Conservation (phyloP, 2,113 vertebrate genomes). For the Trichechus manatus region DNA sequence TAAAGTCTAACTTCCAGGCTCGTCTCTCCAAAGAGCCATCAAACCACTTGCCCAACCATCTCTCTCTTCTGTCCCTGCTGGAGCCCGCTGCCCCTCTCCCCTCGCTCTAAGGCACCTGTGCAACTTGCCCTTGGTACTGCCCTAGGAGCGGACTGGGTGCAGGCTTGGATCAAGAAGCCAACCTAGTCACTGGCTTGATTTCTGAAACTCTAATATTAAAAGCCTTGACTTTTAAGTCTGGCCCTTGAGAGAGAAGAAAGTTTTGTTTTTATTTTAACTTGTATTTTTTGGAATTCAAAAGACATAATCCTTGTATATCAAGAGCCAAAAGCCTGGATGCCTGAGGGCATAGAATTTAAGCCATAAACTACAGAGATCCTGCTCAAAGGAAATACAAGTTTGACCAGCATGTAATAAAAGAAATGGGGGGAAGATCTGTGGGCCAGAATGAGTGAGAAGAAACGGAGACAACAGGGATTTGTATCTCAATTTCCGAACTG, state of each 20-base stretch:
- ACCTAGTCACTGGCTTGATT: not conserved
- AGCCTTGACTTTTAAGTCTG: not conserved
- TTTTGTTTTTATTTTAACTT: not conserved
- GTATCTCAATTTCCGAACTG: not conserved
- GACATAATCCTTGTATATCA: not conserved
- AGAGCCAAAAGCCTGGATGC: not conserved
- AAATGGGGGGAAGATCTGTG: not conserved
- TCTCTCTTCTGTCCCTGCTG: not conserved
- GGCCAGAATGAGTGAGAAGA: not conserved
- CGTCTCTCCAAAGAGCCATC: not conserved
- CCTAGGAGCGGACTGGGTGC: not conserved
- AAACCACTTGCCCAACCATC: not conserved
- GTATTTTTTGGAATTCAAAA: not conserved
- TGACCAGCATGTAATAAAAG: not conserved
- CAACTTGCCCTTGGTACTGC: fast-evolving
- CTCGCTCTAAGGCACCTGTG: not conserved
- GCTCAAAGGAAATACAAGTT: not conserved
- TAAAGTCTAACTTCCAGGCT: not conserved
- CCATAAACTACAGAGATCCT: not conserved
- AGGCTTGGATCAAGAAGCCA: not conserved
- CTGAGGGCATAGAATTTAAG: not conserved
- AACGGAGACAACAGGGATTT: no score
- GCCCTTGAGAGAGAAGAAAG: not conserved
- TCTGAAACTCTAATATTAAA: not conserved
- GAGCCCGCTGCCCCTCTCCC: no score